Evolutionary conservation across 2,797 vertebrate species (phyloP).

Genomic region (Telmatherina bonti): DNA sequence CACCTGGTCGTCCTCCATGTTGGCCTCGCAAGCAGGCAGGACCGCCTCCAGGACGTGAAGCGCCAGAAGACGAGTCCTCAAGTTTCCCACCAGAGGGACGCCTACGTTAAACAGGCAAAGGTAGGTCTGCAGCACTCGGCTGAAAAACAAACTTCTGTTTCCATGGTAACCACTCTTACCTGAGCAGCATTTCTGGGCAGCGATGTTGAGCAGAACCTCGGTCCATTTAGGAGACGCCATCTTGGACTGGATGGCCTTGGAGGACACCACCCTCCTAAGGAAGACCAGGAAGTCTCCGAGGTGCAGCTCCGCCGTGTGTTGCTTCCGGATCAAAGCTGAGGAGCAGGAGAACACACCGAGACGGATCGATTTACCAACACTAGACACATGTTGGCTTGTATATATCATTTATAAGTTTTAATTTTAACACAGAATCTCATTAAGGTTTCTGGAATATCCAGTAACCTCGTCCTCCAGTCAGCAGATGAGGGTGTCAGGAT

Average conservation of each 20-base stretch:
- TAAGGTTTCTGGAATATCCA: too few relatives aligned
- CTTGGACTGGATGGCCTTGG: slow-evolving; percentile 98
- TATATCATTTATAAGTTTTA: too few relatives aligned
- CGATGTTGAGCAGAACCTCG: slow-evolving; percentile 97
- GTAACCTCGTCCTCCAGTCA: too few relatives aligned
- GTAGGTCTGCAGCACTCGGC: neutral
- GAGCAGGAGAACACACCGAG: neutral
- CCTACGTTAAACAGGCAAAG: slow-evolving; percentile 74
- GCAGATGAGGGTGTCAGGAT: too few relatives aligned
- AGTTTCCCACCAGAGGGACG: slow-evolving; percentile 94
- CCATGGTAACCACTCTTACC: slow-evolving; percentile 72
- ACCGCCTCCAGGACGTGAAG: slow-evolving; percentile 97
- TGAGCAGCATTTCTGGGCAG: slow-evolving; percentile 97
- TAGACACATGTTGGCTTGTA: too few relatives aligned
- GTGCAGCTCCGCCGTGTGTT: slow-evolving; percentile 94
- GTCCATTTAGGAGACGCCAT: slow-evolving; percentile 99
- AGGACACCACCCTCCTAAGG: slow-evolving; percentile 95
- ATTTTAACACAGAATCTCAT: too few relatives aligned
- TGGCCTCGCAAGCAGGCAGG: slow-evolving; percentile 93
- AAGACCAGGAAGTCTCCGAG: slow-evolving; percentile 98
- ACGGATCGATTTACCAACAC: neutral
- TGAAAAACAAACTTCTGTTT: neutral
- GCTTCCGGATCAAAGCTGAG: slow-evolving; percentile 90
- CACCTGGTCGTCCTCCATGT: slow-evolving; percentile 95
- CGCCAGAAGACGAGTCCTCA: slow-evolving; percentile 94